Conservation (phyloP, 2,797 vertebrate genomes). For the Coregonus ussuriensis region DNA sequence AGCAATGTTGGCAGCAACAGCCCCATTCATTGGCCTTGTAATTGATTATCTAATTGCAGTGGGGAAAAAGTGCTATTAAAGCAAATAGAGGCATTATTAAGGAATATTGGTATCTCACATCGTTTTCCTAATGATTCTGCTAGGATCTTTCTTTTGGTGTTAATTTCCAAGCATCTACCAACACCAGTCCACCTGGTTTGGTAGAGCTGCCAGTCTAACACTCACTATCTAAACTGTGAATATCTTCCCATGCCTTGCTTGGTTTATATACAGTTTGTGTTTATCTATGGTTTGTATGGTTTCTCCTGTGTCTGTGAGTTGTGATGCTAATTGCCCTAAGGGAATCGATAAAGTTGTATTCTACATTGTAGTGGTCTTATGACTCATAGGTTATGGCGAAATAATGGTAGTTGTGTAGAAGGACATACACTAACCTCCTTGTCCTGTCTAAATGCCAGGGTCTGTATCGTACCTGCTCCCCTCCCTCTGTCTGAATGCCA, state of each 20-base stretch:
- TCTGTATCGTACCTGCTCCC: slow-evolving; percentile 65
- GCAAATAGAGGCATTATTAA: slow-evolving; percentile 52
- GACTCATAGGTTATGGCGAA: too few relatives aligned
- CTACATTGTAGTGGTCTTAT: too few relatives aligned
- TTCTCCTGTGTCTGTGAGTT: too few relatives aligned
- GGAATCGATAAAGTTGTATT: too few relatives aligned
- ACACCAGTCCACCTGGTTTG: background rate
- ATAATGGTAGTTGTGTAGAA: background rate
- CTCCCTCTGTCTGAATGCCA: slow-evolving; percentile 46
- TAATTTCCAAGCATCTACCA: slow-evolving; percentile 34
- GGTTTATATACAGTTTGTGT: background rate
- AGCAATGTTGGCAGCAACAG: slow-evolving; percentile 53
- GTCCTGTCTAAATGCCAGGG: slow-evolving; percentile 1
- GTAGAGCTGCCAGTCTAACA: background rate
- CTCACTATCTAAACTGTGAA: too few relatives aligned
- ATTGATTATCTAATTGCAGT: slow-evolving; percentile 70
- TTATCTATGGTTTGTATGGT: background rate
- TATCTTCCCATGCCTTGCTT: slow-evolving; percentile 12
- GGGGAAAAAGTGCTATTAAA: slow-evolving; percentile 17
- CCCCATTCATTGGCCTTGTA: slow-evolving; percentile 66
- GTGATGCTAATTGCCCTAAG: too few relatives aligned
- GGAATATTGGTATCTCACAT: slow-evolving; percentile 52
- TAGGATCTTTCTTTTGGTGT: slow-evolving; percentile 40
- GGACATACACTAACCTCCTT: background rate
- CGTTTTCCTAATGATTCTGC: slow-evolving; percentile 48